Conservation (phyloP, 2,797 vertebrate species). For the Pangasius larnaudii region DNA sequence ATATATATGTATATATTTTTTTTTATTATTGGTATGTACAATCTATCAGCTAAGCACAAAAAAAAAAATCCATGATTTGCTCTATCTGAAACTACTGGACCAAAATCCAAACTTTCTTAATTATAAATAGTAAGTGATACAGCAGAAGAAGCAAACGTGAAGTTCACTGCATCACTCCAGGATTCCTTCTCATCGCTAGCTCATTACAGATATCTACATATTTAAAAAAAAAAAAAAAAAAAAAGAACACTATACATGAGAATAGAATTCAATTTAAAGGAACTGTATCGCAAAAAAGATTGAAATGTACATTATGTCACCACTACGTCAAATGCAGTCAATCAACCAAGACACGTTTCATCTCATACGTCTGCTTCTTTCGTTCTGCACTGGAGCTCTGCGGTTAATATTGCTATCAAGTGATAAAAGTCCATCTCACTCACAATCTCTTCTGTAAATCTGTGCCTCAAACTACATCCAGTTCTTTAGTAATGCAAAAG, state of each 20-base stretch:
- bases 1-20: constrained; percentile 7
- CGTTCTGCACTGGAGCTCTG: neutral
- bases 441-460: neutral
- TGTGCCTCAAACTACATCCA: neutral
- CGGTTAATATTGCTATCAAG: neutral
- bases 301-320: neutral
- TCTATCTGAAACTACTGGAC: constrained; percentile 76
- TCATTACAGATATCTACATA: constrained; percentile 70
- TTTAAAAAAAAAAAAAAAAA: constrained; percentile 66
- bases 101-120: constrained; percentile 58
- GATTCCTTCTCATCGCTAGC: constrained; percentile 67
- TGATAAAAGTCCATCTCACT: neutral
- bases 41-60: constrained; percentile 73
- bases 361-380: neutral
- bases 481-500: neutral
- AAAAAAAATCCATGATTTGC: constrained; percentile 68
- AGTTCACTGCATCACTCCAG: constrained; percentile 64
- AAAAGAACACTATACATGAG: constrained; percentile 80
- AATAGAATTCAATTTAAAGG: constrained; percentile 82
- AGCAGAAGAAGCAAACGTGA: constrained; percentile 71
- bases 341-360: constrained; percentile 1
- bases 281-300: neutral
- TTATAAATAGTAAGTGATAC: constrained; percentile 68
- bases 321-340: neutral
- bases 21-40: constrained; percentile 78